Conservation (phyloP, 2,113 vertebrate species). For the Pachypanchax playfairii region DNA sequence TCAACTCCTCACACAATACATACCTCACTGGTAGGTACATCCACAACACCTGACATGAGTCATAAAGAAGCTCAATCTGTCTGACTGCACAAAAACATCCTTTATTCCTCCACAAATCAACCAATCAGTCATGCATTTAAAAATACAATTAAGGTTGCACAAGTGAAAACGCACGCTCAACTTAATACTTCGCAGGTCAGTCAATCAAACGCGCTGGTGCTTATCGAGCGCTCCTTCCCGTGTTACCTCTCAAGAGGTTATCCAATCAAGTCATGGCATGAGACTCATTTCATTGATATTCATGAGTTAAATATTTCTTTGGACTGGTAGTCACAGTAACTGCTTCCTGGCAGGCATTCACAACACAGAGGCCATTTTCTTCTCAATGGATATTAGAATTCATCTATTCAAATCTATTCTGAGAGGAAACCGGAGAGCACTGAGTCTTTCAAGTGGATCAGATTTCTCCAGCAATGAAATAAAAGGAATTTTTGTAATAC, state of each 20-base stretch:
- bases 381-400: conserved; percentile 67
- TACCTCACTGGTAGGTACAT: conserved; percentile 79
- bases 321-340: conserved; percentile 65
- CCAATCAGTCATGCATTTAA: conserved; percentile 41
- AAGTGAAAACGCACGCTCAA: conserved; percentile 75
- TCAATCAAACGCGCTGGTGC: conserved; percentile 42
- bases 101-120: conserved; percentile 30
- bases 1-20: conserved; percentile 96
- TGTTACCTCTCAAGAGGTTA: conserved; percentile 45
- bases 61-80: not conserved
- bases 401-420: conserved; percentile 76
- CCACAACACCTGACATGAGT: not conserved
- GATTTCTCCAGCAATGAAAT: conserved; percentile 53
- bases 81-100: conserved; percentile 10
- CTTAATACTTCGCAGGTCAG: conserved; percentile 87
- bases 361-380: conserved; percentile 61
- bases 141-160: conserved; percentile 44
- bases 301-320: conserved; percentile 71
- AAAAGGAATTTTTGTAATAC: conserved; percentile 50
- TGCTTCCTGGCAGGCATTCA: conserved; percentile 47
- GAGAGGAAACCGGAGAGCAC: conserved; percentile 42
- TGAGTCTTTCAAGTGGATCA: conserved; percentile 70
- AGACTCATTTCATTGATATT: conserved; percentile 65
- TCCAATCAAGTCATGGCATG: conserved; percentile 59
- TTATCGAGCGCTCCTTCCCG: conserved; percentile 5